Evolutionary conservation across 2,113 vertebrate species (phyloP), one percentile per base, ranked within the genome.

Genomic region (Anser cygnoides): DNA sequence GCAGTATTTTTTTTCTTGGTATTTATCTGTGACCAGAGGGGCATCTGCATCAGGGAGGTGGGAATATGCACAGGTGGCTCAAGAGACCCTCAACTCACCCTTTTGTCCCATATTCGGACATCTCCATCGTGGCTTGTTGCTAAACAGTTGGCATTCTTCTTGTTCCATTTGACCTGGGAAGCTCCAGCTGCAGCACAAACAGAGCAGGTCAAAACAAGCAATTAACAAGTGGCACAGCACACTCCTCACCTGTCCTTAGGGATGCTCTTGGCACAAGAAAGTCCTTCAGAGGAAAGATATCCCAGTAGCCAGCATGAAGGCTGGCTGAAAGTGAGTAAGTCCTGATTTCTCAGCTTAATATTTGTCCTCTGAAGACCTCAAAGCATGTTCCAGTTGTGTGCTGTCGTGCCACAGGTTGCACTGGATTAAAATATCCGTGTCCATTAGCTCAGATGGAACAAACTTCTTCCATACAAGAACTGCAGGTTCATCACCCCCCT

Each of bases 131-230:
- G 99, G 95, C 99, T 99, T 73, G 99, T 99, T 11, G 99, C 99
- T 71, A 99, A 98, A 95, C 98, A 98, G 81, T 98, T 96, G 70
- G 98, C 97, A 49, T 99, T 99, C 95, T 98, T 99, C 96, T 98
- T 98, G 97, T 99, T 99, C 99, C 99, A 99, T 95, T 99, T 99
- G 81, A 99, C 99, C 97, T 99, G 99, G 86, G 99, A 99, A 28
- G 99, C 99, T 65, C 99, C 99, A n/a, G 99, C 99, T 99, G 95
- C 28, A 95, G 78, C 41, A 95, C 61, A 97, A 94, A 61, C 57
- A 96, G 10, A 67, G 62, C 9, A 43, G 41, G 71, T 66, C 76
- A 91, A 79, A 85, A 59, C 19, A 68, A 54, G 22, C 23, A 82
- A 29, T 75, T 61, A 70, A 50, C 37, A 78, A 66, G n/a, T 18